phyloP scores from a whole-genome alignment of 2,797 vertebrate genomes.

The Anomalospiza imberbis region DNA sequence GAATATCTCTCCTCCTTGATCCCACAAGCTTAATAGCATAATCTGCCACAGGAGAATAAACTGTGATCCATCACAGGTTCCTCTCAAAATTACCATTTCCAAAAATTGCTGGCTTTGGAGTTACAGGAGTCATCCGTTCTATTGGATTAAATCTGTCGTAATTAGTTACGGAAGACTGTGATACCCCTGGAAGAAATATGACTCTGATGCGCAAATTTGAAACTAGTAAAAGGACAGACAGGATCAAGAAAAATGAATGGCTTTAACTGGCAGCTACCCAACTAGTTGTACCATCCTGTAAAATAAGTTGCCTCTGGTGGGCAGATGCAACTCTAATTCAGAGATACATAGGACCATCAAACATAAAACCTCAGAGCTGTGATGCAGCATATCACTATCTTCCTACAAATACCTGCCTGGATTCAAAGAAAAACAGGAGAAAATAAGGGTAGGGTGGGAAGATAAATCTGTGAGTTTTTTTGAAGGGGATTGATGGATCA shows the following conservation, averaged over 20 bases:
- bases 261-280: background rate
- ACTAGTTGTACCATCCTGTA: background rate
- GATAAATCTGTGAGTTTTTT: background rate
- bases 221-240: background rate
- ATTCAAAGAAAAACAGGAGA: background rate
- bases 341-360: background rate
- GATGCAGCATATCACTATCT: background rate
- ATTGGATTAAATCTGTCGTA: background rate
- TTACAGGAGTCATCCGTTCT: background rate
- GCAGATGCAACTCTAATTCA: background rate
- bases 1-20: background rate
- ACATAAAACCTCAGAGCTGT: background rate
- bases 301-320: background rate
- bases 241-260: background rate
- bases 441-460: background rate
- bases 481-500: background rate
- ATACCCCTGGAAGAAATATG: background rate
- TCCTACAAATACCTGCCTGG: background rate
- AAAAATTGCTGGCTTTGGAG: background rate
- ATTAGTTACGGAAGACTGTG: background rate
- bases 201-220: background rate
- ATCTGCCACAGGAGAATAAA: background rate
- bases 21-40: background rate
- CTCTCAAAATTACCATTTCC: background rate
- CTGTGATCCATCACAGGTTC: background rate